phyloP scores from a whole-genome alignment of 35 echinoderm and acorn worm species.

The Anneissia japonica region DNA sequence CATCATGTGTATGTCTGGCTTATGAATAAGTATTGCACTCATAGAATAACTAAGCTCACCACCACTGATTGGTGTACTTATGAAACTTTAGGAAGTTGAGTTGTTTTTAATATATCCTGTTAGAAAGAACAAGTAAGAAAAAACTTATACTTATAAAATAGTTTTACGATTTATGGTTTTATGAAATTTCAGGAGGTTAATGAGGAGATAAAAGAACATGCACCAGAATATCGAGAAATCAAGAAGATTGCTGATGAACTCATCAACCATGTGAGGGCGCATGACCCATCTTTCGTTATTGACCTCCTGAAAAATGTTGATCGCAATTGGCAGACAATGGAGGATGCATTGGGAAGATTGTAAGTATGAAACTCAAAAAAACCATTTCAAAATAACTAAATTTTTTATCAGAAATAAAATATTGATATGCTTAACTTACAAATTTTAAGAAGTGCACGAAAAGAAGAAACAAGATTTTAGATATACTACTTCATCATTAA shows the following conservation, averaged over 20 bases:
- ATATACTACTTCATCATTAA: no score
- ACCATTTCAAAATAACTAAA: no score
- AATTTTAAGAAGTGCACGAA: no score
- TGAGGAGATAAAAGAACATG: slow-evolving; percentile 68
- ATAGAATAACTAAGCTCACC: no score
- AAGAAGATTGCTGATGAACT: slow-evolving; percentile 76
- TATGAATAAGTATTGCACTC: no score
- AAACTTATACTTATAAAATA: neutral
- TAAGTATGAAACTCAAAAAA: slow-evolving; percentile 13
- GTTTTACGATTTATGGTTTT: neutral
- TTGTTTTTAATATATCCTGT: neutral
- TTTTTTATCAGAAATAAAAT: no score
- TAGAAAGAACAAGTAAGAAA: neutral
- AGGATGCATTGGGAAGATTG: slow-evolving; percentile 87
- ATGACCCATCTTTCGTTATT: slow-evolving; percentile 65
- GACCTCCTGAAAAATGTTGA: slow-evolving; percentile 89
- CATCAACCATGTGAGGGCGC: slow-evolving; percentile 65
- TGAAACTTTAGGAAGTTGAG: no score
- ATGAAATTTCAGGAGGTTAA: slow-evolving; percentile 54
- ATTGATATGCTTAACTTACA: no score
- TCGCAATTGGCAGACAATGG: slow-evolving; percentile 97
- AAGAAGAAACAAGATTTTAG: no score
- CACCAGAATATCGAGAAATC: slow-evolving; percentile 81
- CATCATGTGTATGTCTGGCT: no score
- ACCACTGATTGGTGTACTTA: no score